A percentile compares a stretch with the other conserved stretches of the same genome.
Evolutionary conservation across 2,797 vertebrate species (phyloP).

Genomic region (Sebastolobus alascanus): DNA sequence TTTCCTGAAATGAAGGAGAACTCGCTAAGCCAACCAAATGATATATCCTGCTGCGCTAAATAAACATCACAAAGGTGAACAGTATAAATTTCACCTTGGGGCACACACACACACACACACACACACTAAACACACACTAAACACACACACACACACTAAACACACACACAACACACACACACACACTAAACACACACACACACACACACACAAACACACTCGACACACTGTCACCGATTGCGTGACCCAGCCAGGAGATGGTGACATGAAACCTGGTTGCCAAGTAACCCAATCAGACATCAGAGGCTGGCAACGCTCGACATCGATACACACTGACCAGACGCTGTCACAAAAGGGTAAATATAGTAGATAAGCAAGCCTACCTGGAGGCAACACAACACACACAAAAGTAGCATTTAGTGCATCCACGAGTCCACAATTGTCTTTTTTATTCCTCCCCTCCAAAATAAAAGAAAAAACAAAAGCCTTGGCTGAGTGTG

Average conservation of each 20-base stretch:
- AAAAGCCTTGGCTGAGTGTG: conserved; percentile 18
- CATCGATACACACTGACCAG: conserved; percentile 33
- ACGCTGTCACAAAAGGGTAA: conserved; percentile 20
- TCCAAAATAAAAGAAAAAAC: not conserved
- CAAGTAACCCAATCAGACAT: conserved; percentile 58
- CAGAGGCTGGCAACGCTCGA: conserved; percentile 20
- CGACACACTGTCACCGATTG: not conserved
- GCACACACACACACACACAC: conserved; percentile 15
- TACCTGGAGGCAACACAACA: conserved; percentile 23
- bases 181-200: conserved; percentile 10
- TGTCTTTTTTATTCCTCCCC: not conserved
- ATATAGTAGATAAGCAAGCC: conserved; percentile 15
- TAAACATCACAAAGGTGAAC: conserved; percentile 31
- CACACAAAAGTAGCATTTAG: conserved; percentile 12
- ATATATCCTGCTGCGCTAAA: conserved; percentile 21
- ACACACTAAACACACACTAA: conserved; percentile 10
- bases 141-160: no score
- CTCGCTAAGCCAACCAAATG: conserved; percentile 14
- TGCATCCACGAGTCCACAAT: not conserved
- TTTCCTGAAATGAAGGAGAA: conserved; percentile 26
- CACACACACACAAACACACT: not conserved
- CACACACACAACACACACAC: conserved; percentile 16
- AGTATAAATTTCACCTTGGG: conserved; percentile 7
- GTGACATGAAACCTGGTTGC: conserved; percentile 45
- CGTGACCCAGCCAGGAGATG: conserved; percentile 19